Evolutionary conservation across 37 sponge, comb jelly and placozoan genomes (phyloP).

Genomic region (Halisarca cf. caerulea): DNA sequence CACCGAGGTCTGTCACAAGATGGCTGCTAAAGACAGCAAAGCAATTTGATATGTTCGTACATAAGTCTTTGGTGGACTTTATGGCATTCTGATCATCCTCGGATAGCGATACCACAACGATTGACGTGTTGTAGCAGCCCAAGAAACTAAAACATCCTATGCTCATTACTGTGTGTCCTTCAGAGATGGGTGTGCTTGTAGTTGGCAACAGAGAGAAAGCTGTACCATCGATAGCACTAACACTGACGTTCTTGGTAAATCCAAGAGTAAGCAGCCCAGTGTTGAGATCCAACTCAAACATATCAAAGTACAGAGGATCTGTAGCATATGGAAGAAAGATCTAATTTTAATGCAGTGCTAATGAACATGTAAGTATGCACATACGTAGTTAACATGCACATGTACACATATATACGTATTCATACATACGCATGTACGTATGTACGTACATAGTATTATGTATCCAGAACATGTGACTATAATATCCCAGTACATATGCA

Average conservation of each 20-base stretch:
- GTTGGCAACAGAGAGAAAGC: not conserved
- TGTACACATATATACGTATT: no score
- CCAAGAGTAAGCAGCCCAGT: not conserved
- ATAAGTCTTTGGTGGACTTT: not conserved
- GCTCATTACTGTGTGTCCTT: not conserved
- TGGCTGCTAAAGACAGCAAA: not conserved
- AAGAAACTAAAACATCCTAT: not conserved
- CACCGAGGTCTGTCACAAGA: not conserved
- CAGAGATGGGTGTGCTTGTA: not conserved
- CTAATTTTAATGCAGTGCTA: no score
- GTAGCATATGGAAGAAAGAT: no score
- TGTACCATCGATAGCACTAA: not conserved
- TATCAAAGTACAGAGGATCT: constrained; percentile 15
- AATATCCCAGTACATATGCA: no score
- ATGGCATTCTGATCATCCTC: constrained; percentile 14
- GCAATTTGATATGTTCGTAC: not conserved
- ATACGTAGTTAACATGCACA: no score
- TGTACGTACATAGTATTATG: no score
- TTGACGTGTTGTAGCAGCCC: not conserved
- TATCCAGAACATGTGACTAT: no score
- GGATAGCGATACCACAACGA: not conserved
- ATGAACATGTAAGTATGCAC: no score
- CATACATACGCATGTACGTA: no score
- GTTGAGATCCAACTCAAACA: not conserved
- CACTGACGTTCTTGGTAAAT: constrained; percentile 24